These are phyloP conservation scores for Heteromyza rotundicornis DNA, from an alignment of 2,888 invertebrate species.

Conservation along the genomic window DNA sequence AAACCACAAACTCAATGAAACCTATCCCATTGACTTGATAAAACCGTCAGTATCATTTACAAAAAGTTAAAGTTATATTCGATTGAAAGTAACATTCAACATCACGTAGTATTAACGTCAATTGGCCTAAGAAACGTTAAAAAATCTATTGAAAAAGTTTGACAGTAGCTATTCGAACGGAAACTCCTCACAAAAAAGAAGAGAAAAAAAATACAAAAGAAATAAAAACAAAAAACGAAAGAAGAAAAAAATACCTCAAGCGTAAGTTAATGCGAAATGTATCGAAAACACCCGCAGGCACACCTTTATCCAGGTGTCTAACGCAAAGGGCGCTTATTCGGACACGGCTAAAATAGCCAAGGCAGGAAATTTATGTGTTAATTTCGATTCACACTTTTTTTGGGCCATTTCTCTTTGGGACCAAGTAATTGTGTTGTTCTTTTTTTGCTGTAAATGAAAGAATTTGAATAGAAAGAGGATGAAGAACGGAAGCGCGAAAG, in stretches of 20 bases:
- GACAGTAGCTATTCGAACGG: constrained; percentile 57
- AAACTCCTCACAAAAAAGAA: constrained; percentile 41
- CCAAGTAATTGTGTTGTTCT: constrained; percentile 30
- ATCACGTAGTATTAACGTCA: constrained; percentile 54
- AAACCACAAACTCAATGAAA: background rate
- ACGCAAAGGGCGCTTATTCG: constrained; percentile 11
- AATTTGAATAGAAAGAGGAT: constrained; percentile 8
- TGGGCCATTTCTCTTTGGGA: constrained; percentile 29
- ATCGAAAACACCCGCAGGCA: constrained; percentile 19
- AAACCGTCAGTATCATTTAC: constrained; percentile 36
- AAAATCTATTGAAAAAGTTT: constrained; percentile 49
- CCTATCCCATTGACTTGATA: constrained; percentile 24
- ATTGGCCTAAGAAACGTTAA: constrained; percentile 43
- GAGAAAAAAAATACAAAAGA: constrained; percentile 35
- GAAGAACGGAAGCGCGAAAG: constrained; percentile 27
- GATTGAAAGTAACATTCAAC: constrained; percentile 18
- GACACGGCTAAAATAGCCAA: constrained; percentile 7
- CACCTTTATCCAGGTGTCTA: constrained; percentile 19
- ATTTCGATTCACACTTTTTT: constrained; percentile 53
- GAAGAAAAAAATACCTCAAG: constrained; percentile 29
- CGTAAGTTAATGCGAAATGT: constrained; percentile 23
- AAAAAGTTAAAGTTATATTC: constrained; percentile 30
- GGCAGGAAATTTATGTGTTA: constrained; percentile 58
- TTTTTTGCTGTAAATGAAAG: constrained; percentile 30
- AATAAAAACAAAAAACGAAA: constrained; percentile 23